Conservation (phyloP, 2,797 vertebrate species). For the Cirrhinus molitorella region DNA sequence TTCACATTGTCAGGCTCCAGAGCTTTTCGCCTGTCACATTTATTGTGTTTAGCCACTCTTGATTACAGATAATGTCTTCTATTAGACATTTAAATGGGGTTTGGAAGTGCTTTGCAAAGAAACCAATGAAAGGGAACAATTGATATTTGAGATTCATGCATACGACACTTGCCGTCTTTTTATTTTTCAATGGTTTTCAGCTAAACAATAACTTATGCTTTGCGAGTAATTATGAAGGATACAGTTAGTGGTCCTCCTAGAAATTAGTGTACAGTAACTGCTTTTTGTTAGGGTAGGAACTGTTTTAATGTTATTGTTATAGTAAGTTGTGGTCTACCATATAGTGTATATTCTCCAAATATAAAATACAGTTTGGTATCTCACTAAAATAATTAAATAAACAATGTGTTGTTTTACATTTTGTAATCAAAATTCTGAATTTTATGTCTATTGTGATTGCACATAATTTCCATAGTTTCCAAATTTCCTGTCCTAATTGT, state of each 20-base stretch:
- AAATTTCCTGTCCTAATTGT: not conserved
- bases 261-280: not conserved
- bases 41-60: slow-evolving; percentile 58
- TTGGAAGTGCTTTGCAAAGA: slow-evolving; percentile 39
- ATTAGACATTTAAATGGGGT: slow-evolving; percentile 54
- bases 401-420: not conserved
- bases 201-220: not conserved
- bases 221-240: slow-evolving; percentile 1
- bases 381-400: not conserved
- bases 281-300: not conserved
- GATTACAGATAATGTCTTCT: slow-evolving; percentile 52
- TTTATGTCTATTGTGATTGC: not conserved
- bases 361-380: not conserved
- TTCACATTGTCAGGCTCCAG: slow-evolving; percentile 58
- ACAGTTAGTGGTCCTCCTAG: not conserved
- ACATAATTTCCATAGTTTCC: no score
- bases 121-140: slow-evolving; percentile 58
- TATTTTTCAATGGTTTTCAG: slow-evolving; percentile 1
- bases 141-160: slow-evolving; percentile 56
- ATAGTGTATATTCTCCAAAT: not conserved
- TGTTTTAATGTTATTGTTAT: not conserved
- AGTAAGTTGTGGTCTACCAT: not conserved
- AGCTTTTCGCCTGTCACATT: slow-evolving; percentile 59
- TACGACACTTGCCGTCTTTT: not conserved
- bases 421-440: not conserved